Evolutionary conservation across 2,888 invertebrate species (phyloP).

Genomic region (Harpagoxenus sublaevis): DNA sequence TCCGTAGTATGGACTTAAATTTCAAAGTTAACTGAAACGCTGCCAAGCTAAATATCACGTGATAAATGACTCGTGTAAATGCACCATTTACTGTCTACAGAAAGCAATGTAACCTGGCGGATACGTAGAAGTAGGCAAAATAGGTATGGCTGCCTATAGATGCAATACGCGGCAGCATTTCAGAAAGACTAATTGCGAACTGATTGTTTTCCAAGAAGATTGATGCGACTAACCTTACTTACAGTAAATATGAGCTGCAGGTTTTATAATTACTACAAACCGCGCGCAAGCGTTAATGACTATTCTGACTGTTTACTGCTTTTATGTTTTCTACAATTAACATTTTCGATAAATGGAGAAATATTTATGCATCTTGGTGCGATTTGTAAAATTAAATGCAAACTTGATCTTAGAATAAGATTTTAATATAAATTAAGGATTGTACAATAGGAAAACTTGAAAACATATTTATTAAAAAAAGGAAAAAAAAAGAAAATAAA

Average conservation of each 20-base stretch:
- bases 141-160: slow-evolving; percentile 50
- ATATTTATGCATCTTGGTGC: slow-evolving; percentile 1
- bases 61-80: slow-evolving; percentile 56
- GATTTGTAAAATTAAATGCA: not conserved
- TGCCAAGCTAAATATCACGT: slow-evolving; percentile 57
- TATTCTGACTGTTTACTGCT: slow-evolving; percentile 36
- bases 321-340: slow-evolving; percentile 30
- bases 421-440: not conserved
- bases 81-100: slow-evolving; percentile 53
- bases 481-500: not conserved
- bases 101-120: slow-evolving; percentile 52
- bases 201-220: slow-evolving; percentile 57
- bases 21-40: slow-evolving; percentile 56
- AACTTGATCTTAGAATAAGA: not conserved
- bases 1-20: slow-evolving; percentile 53
- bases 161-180: slow-evolving; percentile 51
- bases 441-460: not conserved
- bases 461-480: not conserved
- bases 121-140: slow-evolving; percentile 57
- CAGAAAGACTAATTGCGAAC: slow-evolving; percentile 55
- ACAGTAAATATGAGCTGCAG: slow-evolving; percentile 29
- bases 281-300: slow-evolving; percentile 48
- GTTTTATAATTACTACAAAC: slow-evolving; percentile 45
- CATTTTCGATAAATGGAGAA: slow-evolving; percentile 37
- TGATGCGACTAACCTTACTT: slow-evolving; percentile 52